Percentiles rank a stretch among this genome's conserved stretches.
Evolutionary conservation across 2,888 invertebrate species (phyloP).

Genomic region (Sphecodes monilicornis): DNA sequence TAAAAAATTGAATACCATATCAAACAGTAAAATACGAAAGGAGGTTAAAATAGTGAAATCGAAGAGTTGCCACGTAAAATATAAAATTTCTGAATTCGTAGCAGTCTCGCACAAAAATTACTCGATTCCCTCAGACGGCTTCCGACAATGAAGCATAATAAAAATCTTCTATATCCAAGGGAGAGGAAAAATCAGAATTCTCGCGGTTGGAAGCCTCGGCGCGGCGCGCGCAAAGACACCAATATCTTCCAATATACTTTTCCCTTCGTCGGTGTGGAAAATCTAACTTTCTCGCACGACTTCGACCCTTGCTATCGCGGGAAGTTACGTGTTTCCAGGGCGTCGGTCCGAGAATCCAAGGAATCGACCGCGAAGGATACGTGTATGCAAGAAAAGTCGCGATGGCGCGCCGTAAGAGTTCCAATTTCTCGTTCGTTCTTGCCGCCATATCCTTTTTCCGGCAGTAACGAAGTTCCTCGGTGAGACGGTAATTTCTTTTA

Average conservation of each 20-base stretch:
- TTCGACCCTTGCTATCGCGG: not conserved
- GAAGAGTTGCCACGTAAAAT: not conserved
- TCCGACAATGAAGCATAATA: not conserved
- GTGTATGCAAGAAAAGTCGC: constrained; percentile 2
- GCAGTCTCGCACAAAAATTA: not conserved
- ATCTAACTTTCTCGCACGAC: not conserved
- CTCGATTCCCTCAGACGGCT: not conserved
- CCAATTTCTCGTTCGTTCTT: constrained; percentile 4
- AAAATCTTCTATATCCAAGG: not conserved
- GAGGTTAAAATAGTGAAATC: not conserved
- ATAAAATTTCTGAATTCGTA: not conserved
- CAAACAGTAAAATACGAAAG: not conserved
- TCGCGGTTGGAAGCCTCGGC: not conserved
- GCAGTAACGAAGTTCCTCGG: constrained; percentile 3
- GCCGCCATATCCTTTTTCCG: not conserved
- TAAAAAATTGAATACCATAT: not conserved
- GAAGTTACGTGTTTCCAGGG: not conserved
- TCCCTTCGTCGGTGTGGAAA: not conserved
- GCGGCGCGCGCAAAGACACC: not conserved
- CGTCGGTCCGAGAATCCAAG: not conserved
- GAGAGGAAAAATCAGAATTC: not conserved
- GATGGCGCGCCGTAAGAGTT: not conserved
- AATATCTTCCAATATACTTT: constrained; percentile 4
- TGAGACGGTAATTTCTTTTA: constrained; percentile 5
- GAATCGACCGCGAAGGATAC: not conserved